Percentiles rank a stretch among this genome's conserved stretches.
Evolutionary conservation across 2,113 vertebrate genomes (phyloP).

Genomic region (Eonycteris spelaea): DNA sequence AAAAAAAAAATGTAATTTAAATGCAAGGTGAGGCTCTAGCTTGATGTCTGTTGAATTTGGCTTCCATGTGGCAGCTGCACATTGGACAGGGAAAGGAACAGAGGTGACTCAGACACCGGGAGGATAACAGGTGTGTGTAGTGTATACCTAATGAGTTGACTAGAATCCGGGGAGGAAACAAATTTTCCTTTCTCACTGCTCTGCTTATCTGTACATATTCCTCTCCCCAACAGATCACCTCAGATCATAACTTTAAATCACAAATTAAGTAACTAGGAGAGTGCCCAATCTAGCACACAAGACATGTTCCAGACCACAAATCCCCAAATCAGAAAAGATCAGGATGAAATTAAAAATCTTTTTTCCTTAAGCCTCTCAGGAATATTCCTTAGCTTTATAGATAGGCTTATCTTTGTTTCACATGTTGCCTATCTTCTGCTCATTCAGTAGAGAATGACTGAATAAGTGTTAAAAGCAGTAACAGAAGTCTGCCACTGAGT

Average conservation of each 20-base stretch:
- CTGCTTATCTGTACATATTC: not conserved
- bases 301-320: not conserved
- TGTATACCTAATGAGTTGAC: not conserved
- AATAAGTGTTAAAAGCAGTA: not conserved
- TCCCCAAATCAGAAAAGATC: not conserved
- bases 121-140: not conserved
- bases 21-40: not conserved
- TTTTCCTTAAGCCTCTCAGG: not conserved
- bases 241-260: not conserved
- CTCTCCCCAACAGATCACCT: not conserved
- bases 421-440: not conserved
- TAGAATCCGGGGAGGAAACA: not conserved
- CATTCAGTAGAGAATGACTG: not conserved
- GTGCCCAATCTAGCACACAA: not conserved
- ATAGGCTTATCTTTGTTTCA: not conserved
- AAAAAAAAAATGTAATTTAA: not conserved
- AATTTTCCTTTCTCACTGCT: not conserved
- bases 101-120: not conserved
- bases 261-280: not conserved
- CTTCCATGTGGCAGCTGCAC: not conserved
- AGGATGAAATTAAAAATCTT: not conserved
- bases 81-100: not conserved
- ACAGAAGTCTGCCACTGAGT: not conserved
- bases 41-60: not conserved
- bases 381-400: not conserved